Base-by-base conservation (phyloP, 2,888 invertebrate genomes). In the Latrodectus hesperus region DNA sequence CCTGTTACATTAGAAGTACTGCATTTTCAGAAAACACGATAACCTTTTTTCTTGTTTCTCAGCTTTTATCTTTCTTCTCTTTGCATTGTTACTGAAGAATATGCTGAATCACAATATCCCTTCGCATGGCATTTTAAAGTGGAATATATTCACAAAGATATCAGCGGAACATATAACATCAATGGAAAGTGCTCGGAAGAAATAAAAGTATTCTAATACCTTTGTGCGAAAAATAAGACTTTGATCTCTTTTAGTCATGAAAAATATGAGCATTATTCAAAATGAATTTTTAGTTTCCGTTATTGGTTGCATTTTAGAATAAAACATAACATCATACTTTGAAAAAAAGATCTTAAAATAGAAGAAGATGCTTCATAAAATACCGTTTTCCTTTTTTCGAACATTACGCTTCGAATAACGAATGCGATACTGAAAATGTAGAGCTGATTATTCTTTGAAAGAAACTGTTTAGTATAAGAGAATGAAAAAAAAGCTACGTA, bases 221-320 rank as follows among this genome's bases (percentile, higher is more conserved):
- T 60, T 60, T 60, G n/a, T 60, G 60, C 60, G 60, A 60, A 60
- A 60, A 60, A 60, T 60, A 60, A 60, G 16, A 49, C 22, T 53
- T 17, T 73, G 49, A n/a, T 17, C n/a, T 10, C n/a, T 12, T 51
- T 71, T 10, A 6, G 72, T 51, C 17, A 53, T 11, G 3, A 73
- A 10, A 71, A 49, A 49, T 26, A 12, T n/a, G 49, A 49, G 17
- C 71, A 51, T 71, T 71, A 51, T 71, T 71, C n/a, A 51, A 52
- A 71, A 51, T n/a, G n/a, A 17, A 71, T 71, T 8, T 71, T 71
- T 71, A 38, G 71, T 49, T 71, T 71, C 71, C 38, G 12, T 71
- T 71, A 71, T 49, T 71, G 71, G 14, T 49, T 71, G 49, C 38
- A 71, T 71, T 71, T 71, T 11, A 11, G 14, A 16, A 16, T 26